Evolutionary conservation across 2,113 vertebrate species (phyloP), one percentile per base, ranked within the genome.

Genomic region (Neolamprologus tretocephalus): DNA sequence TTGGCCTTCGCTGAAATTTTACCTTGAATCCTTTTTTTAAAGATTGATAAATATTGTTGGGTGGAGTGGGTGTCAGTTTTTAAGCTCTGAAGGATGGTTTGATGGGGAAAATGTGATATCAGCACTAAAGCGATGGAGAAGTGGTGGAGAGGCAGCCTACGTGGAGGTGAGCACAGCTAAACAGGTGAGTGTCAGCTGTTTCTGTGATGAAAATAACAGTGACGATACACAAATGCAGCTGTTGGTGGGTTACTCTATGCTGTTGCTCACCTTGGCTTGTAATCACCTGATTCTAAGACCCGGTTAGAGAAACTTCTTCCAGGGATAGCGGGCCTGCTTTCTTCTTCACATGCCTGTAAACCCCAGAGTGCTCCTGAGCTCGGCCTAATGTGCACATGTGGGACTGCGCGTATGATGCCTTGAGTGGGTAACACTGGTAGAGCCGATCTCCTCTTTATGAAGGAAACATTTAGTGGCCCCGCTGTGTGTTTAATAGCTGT

Each of bases 361-460:
- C 10, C 8, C 47, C 47, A 61, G 17, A 57, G 14, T 14, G 5
- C 53, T 84, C 40, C n/a, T 31, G 10, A 23, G 28, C 28, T 68
- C 3, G 16, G 35, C 35, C 81, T 57, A 42, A 71, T 82, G 45
- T 75, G 53, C 75, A n/a, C 63, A 33, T 21, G 28, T 86, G 82
- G 79, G 80, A 45, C 28, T 49, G 40, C 53, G 73, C 9, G 33
- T 58, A 51, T 47, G 33, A 54, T 83, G 89, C 71, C 80, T 42
- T 53, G 63, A 85, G 45, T 83, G 54, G 61, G 75, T 90, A 66
- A 90, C 86, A 73, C 13, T 53, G 58, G 63, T 66, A 75, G 73
- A 86, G 55, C 58, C 75, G 73, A 82, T 94, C 81, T 51, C 81
- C 37, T 42, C 21, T 58, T 88, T 79, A 75, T 91, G 73, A 90